phyloP scores from a whole-genome alignment of 1,140 invertebrate genomes.

The Drosophila micromelanica region DNA sequence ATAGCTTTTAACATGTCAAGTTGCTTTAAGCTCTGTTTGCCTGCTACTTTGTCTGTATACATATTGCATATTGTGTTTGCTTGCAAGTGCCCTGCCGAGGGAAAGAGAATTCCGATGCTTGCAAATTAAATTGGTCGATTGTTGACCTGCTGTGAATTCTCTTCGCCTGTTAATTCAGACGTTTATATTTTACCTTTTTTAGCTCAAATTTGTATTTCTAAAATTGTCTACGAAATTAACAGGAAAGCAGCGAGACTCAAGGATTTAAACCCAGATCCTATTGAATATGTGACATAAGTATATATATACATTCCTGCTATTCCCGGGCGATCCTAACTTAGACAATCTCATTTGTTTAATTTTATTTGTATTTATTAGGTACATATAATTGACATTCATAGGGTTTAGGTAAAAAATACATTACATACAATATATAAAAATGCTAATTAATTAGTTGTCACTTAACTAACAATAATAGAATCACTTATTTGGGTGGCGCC shows the following conservation, averaged over 20 bases:
- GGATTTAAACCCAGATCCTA: too few relatives aligned
- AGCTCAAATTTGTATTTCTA: background rate
- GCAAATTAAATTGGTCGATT: background rate
- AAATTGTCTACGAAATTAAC: background rate
- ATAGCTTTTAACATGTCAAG: constrained; percentile 7
- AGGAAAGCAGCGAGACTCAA: background rate
- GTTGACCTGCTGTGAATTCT: background rate
- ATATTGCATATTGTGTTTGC: constrained; percentile 11
- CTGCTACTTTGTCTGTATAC: constrained; percentile 21
- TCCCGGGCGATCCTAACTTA: too few relatives aligned
- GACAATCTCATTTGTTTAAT: background rate
- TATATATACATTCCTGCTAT: too few relatives aligned
- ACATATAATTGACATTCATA: constrained; percentile 55
- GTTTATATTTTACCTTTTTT: constrained; percentile 1
- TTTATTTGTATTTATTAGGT: constrained; percentile 59
- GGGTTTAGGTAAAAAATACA: constrained; percentile 64
- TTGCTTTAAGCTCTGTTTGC: background rate
- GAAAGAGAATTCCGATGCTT: background rate
- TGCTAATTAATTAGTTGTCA: constrained; percentile 58
- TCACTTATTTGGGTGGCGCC: constrained; percentile 40
- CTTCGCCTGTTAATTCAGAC: constrained; percentile 1
- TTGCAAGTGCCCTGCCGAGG: background rate
- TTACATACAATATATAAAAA: constrained; percentile 49
- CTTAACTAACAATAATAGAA: constrained; percentile 56
- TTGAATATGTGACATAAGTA: too few relatives aligned